A percentile compares a stretch with the other conserved stretches of the same genome.
These are phyloP conservation scores for Ophiodon elongatus DNA, from an alignment of 2,113 vertebrate genomes.

Conservation along the genomic window DNA sequence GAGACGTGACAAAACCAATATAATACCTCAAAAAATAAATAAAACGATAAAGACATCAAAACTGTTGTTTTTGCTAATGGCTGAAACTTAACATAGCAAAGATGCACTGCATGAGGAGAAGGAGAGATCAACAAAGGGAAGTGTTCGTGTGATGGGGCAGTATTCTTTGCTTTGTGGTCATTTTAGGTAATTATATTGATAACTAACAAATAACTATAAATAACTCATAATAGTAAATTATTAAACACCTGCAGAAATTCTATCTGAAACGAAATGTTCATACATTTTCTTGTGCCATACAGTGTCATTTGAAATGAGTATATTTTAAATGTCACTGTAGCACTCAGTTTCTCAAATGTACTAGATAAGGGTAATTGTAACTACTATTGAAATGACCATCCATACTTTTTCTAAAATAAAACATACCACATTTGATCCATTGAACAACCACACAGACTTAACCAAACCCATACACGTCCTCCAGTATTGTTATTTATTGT, in stretches of 20 bases:
- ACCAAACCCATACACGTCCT: slow-evolving; percentile 8
- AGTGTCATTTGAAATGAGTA: no score
- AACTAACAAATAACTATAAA: background rate
- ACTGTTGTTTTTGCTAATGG: no score
- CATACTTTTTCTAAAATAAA: background rate
- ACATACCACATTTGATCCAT: background rate
- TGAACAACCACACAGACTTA: background rate
- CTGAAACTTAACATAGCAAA: background rate
- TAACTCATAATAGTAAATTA: background rate
- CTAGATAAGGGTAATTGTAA: background rate
- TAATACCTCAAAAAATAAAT: no score
- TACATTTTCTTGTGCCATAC: no score
- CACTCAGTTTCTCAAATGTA: background rate
- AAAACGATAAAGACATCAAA: no score
- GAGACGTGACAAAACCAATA: background rate
- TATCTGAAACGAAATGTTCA: no score
- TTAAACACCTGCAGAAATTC: no score
- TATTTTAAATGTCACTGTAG: no score
- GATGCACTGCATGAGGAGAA: background rate
- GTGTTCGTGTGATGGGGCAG: background rate
- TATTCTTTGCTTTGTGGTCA: background rate
- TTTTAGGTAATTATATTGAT: background rate
- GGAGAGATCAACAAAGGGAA: background rate
- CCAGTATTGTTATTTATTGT: slow-evolving; percentile 14
- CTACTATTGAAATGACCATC: no score